Evolutionary conservation across 2,888 invertebrate genomes (phyloP).

Genomic region (Hydropsyche betteni): DNA sequence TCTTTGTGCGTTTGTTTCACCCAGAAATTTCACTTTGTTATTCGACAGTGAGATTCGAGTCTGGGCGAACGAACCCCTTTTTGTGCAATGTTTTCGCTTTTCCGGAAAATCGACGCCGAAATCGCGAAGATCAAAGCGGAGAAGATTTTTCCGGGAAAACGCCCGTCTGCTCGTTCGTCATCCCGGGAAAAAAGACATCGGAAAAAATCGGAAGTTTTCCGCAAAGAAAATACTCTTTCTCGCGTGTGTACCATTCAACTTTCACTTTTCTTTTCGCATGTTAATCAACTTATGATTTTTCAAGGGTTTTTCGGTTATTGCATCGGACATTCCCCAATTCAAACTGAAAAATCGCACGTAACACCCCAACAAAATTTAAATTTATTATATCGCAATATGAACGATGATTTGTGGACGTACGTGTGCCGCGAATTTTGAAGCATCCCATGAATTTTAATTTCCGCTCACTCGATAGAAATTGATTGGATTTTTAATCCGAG

Average conservation of each 20-base stretch:
- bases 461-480: conserved; percentile 13
- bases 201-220: conserved; percentile 14
- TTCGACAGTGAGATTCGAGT: conserved; percentile 10
- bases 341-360: too few relatives aligned
- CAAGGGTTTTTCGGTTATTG: too few relatives aligned
- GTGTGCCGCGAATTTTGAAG: neutral
- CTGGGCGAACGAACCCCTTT: neutral
- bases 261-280: too few relatives aligned
- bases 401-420: too few relatives aligned
- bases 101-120: conserved; percentile 29
- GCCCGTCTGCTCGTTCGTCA: neutral
- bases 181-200: neutral
- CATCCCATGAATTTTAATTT: conserved; percentile 29
- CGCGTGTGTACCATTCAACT: neutral
- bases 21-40: conserved; percentile 13
- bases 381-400: too few relatives aligned
- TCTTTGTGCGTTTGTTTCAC: too few relatives aligned
- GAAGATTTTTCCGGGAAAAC: conserved; percentile 19
- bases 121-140: conserved; percentile 20
- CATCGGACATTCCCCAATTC: too few relatives aligned
- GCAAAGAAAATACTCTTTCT: conserved; percentile 11
- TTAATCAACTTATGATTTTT: too few relatives aligned
- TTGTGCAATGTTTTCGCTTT: conserved; percentile 24
- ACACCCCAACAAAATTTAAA: too few relatives aligned
- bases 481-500: conserved; percentile 29